Evolutionary conservation across 1,140 invertebrate species (phyloP).

Genomic region (Microvelia longipes): DNA sequence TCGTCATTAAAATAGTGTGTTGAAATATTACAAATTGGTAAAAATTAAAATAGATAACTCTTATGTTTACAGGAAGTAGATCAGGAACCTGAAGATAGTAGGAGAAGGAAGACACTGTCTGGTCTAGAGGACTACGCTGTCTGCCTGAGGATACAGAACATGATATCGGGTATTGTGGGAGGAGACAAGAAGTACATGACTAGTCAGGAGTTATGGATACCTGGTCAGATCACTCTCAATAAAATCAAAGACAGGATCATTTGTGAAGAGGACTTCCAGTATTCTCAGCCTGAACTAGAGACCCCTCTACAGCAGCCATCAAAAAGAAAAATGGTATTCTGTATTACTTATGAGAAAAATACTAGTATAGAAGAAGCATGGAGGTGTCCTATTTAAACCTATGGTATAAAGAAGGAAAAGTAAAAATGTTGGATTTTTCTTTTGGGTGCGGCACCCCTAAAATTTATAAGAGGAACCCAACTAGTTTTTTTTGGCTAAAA

Average conservation of each 20-base stretch:
- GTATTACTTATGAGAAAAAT: too few relatives aligned
- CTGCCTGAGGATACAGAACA: not conserved
- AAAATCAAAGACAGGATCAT: not conserved
- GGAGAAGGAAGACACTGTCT: not conserved
- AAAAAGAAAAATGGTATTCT: not conserved
- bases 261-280: not conserved
- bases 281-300: not conserved
- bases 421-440: too few relatives aligned
- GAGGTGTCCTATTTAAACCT: too few relatives aligned
- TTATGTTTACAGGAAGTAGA: not conserved
- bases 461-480: too few relatives aligned
- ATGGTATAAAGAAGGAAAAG: too few relatives aligned
- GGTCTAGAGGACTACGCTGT: not conserved
- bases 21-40: too few relatives aligned
- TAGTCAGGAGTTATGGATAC: slow-evolving; percentile 1
- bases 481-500: too few relatives aligned
- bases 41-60: too few relatives aligned
- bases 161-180: not conserved
- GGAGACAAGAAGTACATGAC: not conserved
- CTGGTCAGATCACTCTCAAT: not conserved
- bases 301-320: not conserved
- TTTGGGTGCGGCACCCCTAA: too few relatives aligned
- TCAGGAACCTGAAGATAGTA: not conserved
- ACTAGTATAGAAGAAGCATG: too few relatives aligned
- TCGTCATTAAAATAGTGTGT: too few relatives aligned